Conservation (phyloP, 2,888 invertebrate species). For the Tachina fera region DNA sequence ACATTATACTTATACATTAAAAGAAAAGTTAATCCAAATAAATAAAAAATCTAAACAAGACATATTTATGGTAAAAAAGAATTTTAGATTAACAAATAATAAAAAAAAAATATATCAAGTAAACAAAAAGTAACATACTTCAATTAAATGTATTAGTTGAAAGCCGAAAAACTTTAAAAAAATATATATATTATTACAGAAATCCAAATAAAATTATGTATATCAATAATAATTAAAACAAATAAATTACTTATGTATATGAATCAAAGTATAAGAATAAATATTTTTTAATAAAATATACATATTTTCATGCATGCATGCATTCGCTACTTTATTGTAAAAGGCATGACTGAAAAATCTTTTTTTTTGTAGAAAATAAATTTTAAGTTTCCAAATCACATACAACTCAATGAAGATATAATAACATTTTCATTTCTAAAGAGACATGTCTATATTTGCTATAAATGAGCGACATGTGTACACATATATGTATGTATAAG, state of each 20-base stretch:
- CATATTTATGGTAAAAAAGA: conserved; percentile 40
- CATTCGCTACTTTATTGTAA: too few relatives aligned
- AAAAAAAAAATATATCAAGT: conserved; percentile 12
- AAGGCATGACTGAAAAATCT: too few relatives aligned
- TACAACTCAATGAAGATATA: too few relatives aligned
- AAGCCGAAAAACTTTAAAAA: neutral
- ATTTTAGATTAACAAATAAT: conserved; percentile 40
- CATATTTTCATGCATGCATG: too few relatives aligned
- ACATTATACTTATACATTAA: conserved; percentile 35
- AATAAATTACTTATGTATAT: conserved; percentile 2
- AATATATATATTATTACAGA: conserved; percentile 39
- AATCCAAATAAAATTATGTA: conserved; percentile 59
- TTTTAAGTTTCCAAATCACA: too few relatives aligned
- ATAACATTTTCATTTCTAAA: too few relatives aligned
- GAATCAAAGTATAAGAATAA: conserved; percentile 7
- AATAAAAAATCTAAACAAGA: conserved; percentile 26
- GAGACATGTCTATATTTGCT: too few relatives aligned
- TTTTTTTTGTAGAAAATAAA: too few relatives aligned
- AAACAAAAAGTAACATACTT: conserved; percentile 1
- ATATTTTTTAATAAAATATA: neutral
- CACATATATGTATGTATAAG: too few relatives aligned
- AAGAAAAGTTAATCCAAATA: conserved; percentile 29
- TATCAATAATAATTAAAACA: conserved; percentile 48
- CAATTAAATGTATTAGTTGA: conserved; percentile 25
- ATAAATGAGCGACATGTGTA: too few relatives aligned